Evolutionary conservation across 2,113 vertebrate genomes (phyloP).

Genomic region (Morone saxatilis): DNA sequence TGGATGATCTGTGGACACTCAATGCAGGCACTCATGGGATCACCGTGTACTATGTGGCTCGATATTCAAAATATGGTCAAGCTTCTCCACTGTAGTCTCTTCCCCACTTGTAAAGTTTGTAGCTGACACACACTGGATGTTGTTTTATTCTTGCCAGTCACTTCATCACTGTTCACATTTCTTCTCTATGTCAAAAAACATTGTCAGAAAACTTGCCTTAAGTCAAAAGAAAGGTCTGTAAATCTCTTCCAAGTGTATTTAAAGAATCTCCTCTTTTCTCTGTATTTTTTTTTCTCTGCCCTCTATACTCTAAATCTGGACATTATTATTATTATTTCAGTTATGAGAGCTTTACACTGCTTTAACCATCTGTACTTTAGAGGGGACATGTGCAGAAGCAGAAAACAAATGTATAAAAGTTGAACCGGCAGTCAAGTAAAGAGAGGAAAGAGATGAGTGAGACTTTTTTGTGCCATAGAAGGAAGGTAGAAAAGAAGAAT

Average conservation of each 20-base stretch:
- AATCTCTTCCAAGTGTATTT: background rate
- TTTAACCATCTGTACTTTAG: background rate
- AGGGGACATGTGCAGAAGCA: background rate
- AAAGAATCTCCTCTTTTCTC: background rate
- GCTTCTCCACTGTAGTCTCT: conserved; percentile 17
- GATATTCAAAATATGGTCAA: conserved; percentile 17
- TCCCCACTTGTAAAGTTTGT: conserved; percentile 4
- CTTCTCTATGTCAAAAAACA: background rate
- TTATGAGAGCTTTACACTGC: background rate
- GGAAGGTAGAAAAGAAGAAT: background rate
- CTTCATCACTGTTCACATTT: background rate
- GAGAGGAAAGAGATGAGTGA: background rate
- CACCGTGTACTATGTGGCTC: background rate
- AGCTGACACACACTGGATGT: background rate
- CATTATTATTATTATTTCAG: background rate
- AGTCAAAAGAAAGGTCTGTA: background rate
- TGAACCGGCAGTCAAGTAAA: background rate
- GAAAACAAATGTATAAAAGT: background rate
- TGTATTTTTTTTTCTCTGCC: background rate
- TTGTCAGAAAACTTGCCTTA: background rate
- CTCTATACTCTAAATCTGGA: background rate
- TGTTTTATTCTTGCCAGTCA: conserved; percentile 5
- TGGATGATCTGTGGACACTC: conserved; percentile 27
- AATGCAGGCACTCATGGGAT: conserved; percentile 1
- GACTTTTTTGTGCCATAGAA: background rate